phyloP scores from a whole-genome alignment of 2,113 vertebrate species.

The Aptenodytes forsteri region DNA sequence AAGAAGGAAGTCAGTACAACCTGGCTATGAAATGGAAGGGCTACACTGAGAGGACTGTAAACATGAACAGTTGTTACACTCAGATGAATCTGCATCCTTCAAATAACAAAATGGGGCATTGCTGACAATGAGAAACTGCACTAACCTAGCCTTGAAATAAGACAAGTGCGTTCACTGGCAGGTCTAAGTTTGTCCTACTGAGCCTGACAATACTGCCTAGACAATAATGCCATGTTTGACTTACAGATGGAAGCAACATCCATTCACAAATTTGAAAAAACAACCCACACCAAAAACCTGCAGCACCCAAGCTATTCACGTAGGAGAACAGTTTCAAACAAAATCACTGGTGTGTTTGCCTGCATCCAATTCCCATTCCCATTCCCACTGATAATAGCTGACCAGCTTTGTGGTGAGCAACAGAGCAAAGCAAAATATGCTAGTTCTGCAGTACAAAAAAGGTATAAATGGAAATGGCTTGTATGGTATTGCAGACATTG shows the following conservation, averaged over 20 bases:
- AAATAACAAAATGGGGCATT: not conserved
- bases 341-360: not conserved
- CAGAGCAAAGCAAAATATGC: not conserved
- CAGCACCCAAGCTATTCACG: fast-evolving
- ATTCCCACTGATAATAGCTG: not conserved
- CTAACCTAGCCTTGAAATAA: not conserved
- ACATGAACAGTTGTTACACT: not conserved
- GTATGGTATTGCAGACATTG: not conserved
- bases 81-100: not conserved
- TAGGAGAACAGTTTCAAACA: not conserved
- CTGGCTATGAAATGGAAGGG: not conserved
- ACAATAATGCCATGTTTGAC: not conserved
- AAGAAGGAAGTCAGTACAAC: not conserved
- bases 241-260: not conserved
- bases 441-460: not conserved
- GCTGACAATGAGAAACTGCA: not conserved
- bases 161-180: not conserved
- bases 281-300: not conserved
- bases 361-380: not conserved
- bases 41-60: not conserved
- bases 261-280: not conserved
- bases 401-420: not conserved
- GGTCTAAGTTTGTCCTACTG: not conserved
- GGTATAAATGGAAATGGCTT: not conserved
- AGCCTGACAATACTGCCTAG: not conserved